Conservation (phyloP, 2,797 vertebrate species). For the Echiichthys vipera region DNA sequence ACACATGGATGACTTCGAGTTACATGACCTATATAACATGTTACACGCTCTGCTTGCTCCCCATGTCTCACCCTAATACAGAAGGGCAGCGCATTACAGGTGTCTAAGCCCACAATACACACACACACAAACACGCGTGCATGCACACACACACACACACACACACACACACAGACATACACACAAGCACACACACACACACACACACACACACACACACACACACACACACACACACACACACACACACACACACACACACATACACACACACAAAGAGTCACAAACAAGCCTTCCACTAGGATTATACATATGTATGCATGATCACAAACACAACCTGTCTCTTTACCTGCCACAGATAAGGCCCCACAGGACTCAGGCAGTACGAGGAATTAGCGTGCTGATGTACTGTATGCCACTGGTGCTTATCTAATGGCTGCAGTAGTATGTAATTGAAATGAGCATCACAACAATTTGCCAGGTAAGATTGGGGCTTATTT, state of each 20-base stretch:
- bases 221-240: neutral
- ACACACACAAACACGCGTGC: too few relatives aligned
- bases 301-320: conserved; percentile 56
- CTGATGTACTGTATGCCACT: conserved; percentile 26
- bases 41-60: conserved; percentile 83
- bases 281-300: conserved; percentile 64
- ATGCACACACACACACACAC: conserved; percentile 30
- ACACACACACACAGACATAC: conserved; percentile 39
- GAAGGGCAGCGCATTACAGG: conserved; percentile 82
- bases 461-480: conserved; percentile 23
- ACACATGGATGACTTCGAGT: conserved; percentile 85
- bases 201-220: conserved; percentile 30
- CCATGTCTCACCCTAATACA: conserved; percentile 78
- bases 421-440: conserved; percentile 42
- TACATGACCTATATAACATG: conserved; percentile 88
- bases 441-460: conserved; percentile 35
- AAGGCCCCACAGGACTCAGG: conserved; percentile 61
- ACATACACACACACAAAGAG: conserved; percentile 31
- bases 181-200: neutral
- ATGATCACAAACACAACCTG: conserved; percentile 70
- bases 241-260: conserved; percentile 40
- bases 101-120: conserved; percentile 61
- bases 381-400: conserved; percentile 47
- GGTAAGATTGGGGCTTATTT: neutral
- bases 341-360: conserved; percentile 69